Percentiles rank a stretch among this genome's conserved stretches.
Conservation (phyloP, 2,797 vertebrate species). For the Galaxias olidus region DNA sequence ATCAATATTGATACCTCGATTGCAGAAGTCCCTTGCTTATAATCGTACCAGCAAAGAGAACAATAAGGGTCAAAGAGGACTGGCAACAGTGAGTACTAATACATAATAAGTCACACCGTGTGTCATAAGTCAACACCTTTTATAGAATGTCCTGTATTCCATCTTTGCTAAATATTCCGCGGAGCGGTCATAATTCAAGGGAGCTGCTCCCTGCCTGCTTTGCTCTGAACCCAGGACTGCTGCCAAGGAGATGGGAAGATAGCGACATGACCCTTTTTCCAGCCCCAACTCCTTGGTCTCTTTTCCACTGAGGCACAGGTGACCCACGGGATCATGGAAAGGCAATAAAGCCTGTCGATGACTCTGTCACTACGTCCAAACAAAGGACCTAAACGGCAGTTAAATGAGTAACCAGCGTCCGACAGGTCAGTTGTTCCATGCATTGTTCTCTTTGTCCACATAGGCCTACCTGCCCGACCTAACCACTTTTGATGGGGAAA, state of each 20-base stretch:
- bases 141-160: too few species aligned
- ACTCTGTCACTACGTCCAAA: constrained; percentile 66
- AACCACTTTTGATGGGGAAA: background rate
- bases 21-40: too few species aligned
- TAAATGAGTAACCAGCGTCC: constrained; percentile 70
- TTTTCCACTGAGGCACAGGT: constrained; percentile 66
- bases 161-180: too few species aligned
- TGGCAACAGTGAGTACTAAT: too few species aligned
- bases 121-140: too few species aligned
- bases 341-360: constrained; percentile 67
- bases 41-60: too few species aligned
- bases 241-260: constrained; percentile 65
- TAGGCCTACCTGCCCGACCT: background rate
- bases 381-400: constrained; percentile 49
- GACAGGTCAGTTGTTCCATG: constrained; percentile 44
- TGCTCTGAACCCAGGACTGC: constrained; percentile 43
- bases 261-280: constrained; percentile 61
- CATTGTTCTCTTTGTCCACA: constrained; percentile 10
- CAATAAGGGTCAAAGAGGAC: too few species aligned
- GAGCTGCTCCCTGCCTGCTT: constrained; percentile 41
- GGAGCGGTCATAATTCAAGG: constrained; percentile 21
- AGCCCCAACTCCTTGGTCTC: constrained; percentile 64
- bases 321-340: constrained; percentile 69
- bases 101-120: too few species aligned
- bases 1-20: too few species aligned